Evolutionary conservation across 92 coral and sea anemone genomes (phyloP), one percentile per base, ranked within the genome.

Genomic region (Palythoa heliodiscus): DNA sequence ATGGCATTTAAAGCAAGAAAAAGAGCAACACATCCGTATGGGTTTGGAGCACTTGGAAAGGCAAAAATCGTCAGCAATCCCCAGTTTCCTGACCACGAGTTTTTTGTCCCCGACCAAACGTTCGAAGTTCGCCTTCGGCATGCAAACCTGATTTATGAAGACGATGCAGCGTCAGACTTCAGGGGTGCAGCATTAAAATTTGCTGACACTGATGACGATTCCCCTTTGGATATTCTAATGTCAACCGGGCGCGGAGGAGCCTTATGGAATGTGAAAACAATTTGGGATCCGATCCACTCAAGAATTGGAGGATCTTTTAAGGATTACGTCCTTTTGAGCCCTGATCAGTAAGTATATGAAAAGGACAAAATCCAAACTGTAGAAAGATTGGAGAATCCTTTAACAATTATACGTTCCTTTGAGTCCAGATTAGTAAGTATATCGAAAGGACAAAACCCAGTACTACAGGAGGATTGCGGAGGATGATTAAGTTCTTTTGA

Each of bases 91-190:
- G 87, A 73, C 6, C 89, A 86, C 71, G 90, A 86, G 37, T 90
- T 90, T 16, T 90, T 90, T 64, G 71, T 39, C n/a, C 75, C 93
- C n/a, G 90, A 86, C 29, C 54, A 58, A 23, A 61, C 82, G 15
- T 90, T 90, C 24, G 72, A 81, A 14, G 85, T 83, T 52, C 77
- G 93, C 16, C 75, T 90, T 25, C 93, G 93, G 57, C 93, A 90
- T 76, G 87, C 73, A 24, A 82, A 83, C 78, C 61, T 84, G 5
- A 10, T 70, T 23, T 23, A 5, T 53, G 68, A 54, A 7, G 91
- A 89, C 39, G 91, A 89, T 40, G 91, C 91, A 24, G 60, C 61
- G 50, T 58, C 91, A 19, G 88, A 89, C 29, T 87, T 78, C 13
- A 77, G 91, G 63, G 82, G 88, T 29, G 86, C 87, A 10, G 58